Percentiles rank a stretch among this genome's conserved stretches.
These are phyloP conservation scores for Cordilura impudica DNA, from an alignment of 2,888 invertebrate genomes.

Conservation along the genomic window DNA sequence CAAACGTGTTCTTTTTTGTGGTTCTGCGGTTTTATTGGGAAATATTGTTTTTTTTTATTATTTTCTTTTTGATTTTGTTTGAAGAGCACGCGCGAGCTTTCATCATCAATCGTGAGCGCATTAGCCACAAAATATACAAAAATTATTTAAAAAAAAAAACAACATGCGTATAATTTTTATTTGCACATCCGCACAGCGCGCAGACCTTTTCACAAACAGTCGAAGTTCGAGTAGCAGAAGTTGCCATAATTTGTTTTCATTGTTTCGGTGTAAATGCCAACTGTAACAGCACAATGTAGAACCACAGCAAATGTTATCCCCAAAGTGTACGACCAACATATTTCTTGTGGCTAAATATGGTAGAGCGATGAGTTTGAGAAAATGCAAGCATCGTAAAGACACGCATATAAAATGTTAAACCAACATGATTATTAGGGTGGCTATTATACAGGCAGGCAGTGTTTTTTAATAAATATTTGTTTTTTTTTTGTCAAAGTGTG, in stretches of 20 bases:
- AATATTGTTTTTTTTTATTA: neutral
- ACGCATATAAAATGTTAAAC: neutral
- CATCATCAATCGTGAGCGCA: slow-evolving; percentile 65
- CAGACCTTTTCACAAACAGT: slow-evolving; percentile 19
- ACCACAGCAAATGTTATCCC: slow-evolving; percentile 16
- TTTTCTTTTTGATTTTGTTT: neutral
- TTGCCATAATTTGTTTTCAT: slow-evolving; percentile 58
- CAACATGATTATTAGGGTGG: too few relatives aligned
- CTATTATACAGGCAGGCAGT: too few relatives aligned
- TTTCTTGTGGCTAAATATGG: slow-evolving; percentile 33
- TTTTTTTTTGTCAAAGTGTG: too few relatives aligned
- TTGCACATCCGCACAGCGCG: slow-evolving; percentile 69
- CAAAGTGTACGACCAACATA: slow-evolving; percentile 55
- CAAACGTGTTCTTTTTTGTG: slow-evolving; percentile 30
- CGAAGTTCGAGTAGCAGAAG: neutral
- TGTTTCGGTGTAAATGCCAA: slow-evolving; percentile 19
- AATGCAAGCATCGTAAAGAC: slow-evolving; percentile 4
- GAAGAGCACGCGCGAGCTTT: slow-evolving; percentile 63
- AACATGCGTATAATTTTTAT: slow-evolving; percentile 71
- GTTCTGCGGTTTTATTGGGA: slow-evolving; percentile 41
- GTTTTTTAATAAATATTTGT: neutral
- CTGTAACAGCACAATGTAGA: slow-evolving; percentile 5
- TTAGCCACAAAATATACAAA: slow-evolving; percentile 63
- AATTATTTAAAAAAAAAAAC: slow-evolving; percentile 14
- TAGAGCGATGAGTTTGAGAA: slow-evolving; percentile 15